These are phyloP conservation scores for Chymomyza amoena DNA, from an alignment of 2,888 invertebrate species.

Conservation along the genomic window DNA sequence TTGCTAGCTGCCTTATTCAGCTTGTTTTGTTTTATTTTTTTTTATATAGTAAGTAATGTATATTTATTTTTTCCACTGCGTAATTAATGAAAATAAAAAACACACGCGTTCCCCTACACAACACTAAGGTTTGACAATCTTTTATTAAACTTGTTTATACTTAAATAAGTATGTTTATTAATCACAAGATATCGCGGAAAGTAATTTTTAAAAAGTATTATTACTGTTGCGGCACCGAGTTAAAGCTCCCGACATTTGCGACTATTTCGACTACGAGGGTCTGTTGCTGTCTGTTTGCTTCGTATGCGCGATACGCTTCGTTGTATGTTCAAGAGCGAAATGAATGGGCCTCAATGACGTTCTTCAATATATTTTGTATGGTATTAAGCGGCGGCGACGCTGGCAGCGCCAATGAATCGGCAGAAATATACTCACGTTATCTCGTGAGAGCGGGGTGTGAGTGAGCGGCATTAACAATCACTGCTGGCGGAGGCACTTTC, in stretches of 20 bases:
- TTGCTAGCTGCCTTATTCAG: neutral
- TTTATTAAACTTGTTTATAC: neutral
- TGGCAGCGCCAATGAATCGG: conserved; percentile 11
- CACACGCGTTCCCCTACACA: neutral
- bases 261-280: conserved; percentile 8
- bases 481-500: neutral
- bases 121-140: neutral
- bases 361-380: conserved; percentile 52
- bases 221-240: conserved; percentile 4
- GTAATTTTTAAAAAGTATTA: conserved; percentile 56
- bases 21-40: neutral
- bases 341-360: conserved; percentile 50
- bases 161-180: conserved; percentile 19
- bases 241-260: neutral
- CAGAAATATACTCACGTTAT: neutral
- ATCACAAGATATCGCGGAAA: conserved; percentile 54
- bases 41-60: neutral
- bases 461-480: conserved; percentile 5
- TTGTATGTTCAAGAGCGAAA: conserved; percentile 54
- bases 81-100: conserved; percentile 1
- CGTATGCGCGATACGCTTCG: conserved; percentile 43
- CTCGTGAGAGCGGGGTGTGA: conserved; percentile 9
- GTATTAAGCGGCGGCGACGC: conserved; percentile 15
- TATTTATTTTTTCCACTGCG: neutral
- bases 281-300: conserved; percentile 10